These are phyloP conservation scores for Lordiphosa fenestrarum DNA, from an alignment of 2,888 invertebrate genomes.

Conservation along the genomic window DNA sequence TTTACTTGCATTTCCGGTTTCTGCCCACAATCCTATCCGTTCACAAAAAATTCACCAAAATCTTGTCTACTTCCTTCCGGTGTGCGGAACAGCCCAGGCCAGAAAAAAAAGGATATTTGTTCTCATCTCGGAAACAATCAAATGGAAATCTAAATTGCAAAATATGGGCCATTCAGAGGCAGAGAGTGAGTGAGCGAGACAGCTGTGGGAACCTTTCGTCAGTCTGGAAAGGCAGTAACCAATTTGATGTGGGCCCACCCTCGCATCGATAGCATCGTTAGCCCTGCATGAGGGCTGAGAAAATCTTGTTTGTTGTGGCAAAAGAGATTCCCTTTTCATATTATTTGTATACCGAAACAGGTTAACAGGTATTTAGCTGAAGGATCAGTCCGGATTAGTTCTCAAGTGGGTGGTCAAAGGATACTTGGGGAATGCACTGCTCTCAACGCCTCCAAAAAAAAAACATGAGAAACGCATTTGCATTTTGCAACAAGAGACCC, in stretches of 20 bases:
- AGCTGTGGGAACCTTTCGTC: slow-evolving; percentile 50
- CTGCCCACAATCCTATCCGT: too few relatives aligned
- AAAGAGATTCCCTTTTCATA: not conserved
- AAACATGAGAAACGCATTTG: too few relatives aligned
- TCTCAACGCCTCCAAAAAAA: too few relatives aligned
- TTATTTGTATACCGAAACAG: too few relatives aligned
- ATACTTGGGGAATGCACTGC: not conserved
- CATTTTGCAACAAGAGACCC: too few relatives aligned
- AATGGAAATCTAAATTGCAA: slow-evolving; percentile 71
- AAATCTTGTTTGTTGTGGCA: slow-evolving; percentile 66
- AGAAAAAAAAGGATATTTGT: slow-evolving; percentile 47
- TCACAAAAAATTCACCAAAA: too few relatives aligned
- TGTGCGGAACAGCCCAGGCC: slow-evolving; percentile 46
- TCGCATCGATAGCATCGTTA: slow-evolving; percentile 64
- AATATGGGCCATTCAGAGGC: slow-evolving; percentile 48
- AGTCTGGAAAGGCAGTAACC: slow-evolving; percentile 40
- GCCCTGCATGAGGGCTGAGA: slow-evolving; percentile 52
- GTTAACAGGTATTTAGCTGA: too few relatives aligned
- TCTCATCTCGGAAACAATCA: slow-evolving; percentile 39
- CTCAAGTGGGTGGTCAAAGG: slow-evolving; percentile 4
- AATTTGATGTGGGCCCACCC: slow-evolving; percentile 72
- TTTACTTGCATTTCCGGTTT: not conserved
- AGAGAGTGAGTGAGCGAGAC: not conserved
- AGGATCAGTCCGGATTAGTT: too few relatives aligned
- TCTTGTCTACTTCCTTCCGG: slow-evolving; percentile 69